Conservation (phyloP, 2,797 vertebrate species). For the Fistularia tabacaria region DNA sequence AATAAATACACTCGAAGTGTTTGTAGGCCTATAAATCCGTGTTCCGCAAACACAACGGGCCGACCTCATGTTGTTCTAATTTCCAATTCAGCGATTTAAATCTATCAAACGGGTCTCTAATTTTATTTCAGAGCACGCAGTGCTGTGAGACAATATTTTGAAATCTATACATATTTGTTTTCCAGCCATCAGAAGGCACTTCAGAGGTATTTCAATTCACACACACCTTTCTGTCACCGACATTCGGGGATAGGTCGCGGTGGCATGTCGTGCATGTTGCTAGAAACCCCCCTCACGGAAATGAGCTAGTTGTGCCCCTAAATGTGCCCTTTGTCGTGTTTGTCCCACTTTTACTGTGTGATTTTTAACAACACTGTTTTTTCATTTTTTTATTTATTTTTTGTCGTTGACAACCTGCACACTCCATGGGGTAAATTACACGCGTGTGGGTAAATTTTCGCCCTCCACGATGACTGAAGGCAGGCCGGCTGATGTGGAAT, state of each 20-base stretch:
- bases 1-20: no score
- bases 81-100: slow-evolving; percentile 22
- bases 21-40: no score
- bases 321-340: slow-evolving; percentile 57
- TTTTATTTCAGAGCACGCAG: slow-evolving; percentile 52
- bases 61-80: neutral
- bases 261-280: slow-evolving; percentile 79
- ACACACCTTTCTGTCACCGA: slow-evolving; percentile 77
- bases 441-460: neutral
- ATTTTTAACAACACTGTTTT: slow-evolving; percentile 31
- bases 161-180: slow-evolving; percentile 71
- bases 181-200: slow-evolving; percentile 82
- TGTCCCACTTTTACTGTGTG: slow-evolving; percentile 55
- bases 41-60: no score
- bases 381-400: neutral
- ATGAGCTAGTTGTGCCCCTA: neutral
- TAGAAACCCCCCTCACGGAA: slow-evolving; percentile 45
- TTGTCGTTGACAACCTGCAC: no score
- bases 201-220: slow-evolving; percentile 80
- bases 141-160: slow-evolving; percentile 75
- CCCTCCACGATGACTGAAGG: slow-evolving; percentile 1
- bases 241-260: slow-evolving; percentile 61
- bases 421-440: no score
- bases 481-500: slow-evolving; percentile 39
- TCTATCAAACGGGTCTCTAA: slow-evolving; percentile 29